These are phyloP conservation scores for Liparis tanakae DNA, from an alignment of 2,797 vertebrate species.

Conservation along the genomic window DNA sequence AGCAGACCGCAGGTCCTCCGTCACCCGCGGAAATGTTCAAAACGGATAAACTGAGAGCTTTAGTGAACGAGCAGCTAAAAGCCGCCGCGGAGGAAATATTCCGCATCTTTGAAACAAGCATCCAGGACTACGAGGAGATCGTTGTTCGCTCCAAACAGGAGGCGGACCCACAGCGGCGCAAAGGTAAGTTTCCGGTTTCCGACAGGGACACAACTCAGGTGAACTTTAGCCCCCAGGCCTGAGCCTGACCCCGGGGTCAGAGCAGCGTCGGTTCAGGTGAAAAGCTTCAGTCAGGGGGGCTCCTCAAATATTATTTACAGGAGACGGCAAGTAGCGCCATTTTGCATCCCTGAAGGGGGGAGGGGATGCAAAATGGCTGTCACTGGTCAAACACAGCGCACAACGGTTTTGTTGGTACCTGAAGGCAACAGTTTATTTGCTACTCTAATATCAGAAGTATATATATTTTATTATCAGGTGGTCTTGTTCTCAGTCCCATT, in stretches of 20 bases:
- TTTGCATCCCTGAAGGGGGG: constrained; percentile 42
- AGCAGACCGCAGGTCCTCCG: not conserved
- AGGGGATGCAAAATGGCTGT: constrained; percentile 58
- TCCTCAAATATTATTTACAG: not conserved
- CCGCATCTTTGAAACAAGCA: constrained; percentile 45
- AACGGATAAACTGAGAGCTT: constrained; percentile 16
- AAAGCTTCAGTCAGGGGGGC: too few species aligned
- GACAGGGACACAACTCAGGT: not conserved
- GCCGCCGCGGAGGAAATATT: constrained; percentile 55
- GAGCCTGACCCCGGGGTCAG: too few species aligned
- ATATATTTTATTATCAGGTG: not conserved
- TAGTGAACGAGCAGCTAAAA: constrained; percentile 41
- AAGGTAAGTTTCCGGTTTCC: constrained; percentile 14
- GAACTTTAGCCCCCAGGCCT: not conserved
- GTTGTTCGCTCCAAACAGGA: constrained; percentile 18
- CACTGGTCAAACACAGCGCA: not conserved
- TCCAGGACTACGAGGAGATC: constrained; percentile 44
- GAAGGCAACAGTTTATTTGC: not conserved
- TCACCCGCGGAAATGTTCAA: constrained; percentile 34
- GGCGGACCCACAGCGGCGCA: not conserved
- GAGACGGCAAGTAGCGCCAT: constrained; percentile 36
- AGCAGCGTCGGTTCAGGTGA: rapidly evolving
- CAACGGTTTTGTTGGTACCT: not conserved
- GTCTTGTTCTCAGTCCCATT: not conserved
- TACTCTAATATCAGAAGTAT: not conserved